A percentile compares a stretch with the other conserved stretches of the same genome.
phyloP scores from a whole-genome alignment of 2,888 invertebrate species.

The Lasioglossum leucozonium region DNA sequence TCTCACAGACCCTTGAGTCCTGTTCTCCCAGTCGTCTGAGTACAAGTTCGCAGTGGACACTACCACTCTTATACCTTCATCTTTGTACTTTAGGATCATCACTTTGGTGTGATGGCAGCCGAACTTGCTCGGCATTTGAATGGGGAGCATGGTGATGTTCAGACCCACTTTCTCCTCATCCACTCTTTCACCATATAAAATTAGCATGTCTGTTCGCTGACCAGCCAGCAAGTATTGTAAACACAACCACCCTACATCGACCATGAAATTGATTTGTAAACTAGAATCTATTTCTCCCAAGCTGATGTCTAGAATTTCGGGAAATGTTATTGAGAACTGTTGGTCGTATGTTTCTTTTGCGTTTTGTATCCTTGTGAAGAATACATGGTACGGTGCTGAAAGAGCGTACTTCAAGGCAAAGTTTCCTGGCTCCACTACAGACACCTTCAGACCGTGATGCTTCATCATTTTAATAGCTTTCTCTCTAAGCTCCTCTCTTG shows the following conservation, averaged over 20 bases:
- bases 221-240: conserved; percentile 93
- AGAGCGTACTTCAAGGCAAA: conserved; percentile 89
- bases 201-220: conserved; percentile 86
- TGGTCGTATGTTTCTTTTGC: conserved; percentile 88
- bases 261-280: conserved; percentile 97
- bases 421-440: conserved; percentile 87
- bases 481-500: conserved; percentile 67
- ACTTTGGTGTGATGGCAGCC: conserved; percentile 88
- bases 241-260: conserved; percentile 95
- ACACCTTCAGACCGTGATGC: conserved; percentile 84
- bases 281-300: conserved; percentile 90
- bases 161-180: conserved; percentile 66
- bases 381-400: conserved; percentile 88
- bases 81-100: conserved; percentile 93
- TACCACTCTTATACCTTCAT: conserved; percentile 93
- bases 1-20: conserved; percentile 92
- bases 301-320: conserved; percentile 92
- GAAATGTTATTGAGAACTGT: conserved; percentile 89
- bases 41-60: conserved; percentile 97
- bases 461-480: conserved; percentile 76
- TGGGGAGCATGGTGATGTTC: conserved; percentile 73
- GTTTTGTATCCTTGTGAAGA: conserved; percentile 90
- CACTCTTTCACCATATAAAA: conserved; percentile 72
- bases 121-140: conserved; percentile 74
- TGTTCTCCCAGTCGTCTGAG: conserved; percentile 96